These are phyloP conservation scores for Euleptes europaea DNA, from an alignment of 2,113 vertebrate genomes.

Conservation along the genomic window DNA sequence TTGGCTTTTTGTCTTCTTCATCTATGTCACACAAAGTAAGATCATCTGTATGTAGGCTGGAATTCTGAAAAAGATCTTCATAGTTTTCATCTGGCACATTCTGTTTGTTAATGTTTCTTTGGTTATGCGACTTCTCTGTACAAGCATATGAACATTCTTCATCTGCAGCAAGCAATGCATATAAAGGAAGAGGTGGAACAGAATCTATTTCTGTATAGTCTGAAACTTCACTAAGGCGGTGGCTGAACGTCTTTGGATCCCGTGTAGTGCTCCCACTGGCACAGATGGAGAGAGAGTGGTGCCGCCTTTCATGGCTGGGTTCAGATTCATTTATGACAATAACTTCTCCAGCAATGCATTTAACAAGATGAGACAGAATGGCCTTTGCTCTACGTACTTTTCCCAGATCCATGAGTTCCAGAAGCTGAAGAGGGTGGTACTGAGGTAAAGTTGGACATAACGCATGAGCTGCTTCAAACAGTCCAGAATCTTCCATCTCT, in stretches of 20 bases:
- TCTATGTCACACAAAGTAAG: slow-evolving; percentile 77
- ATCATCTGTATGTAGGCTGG: slow-evolving; percentile 69
- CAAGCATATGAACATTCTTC: slow-evolving; percentile 79
- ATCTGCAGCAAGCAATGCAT: slow-evolving; percentile 92
- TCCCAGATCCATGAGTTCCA: slow-evolving; percentile 97
- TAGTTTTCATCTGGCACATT: slow-evolving; percentile 81
- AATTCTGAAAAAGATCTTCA: slow-evolving; percentile 89
- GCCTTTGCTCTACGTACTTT: slow-evolving; percentile 93
- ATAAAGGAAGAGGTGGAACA: slow-evolving; percentile 92
- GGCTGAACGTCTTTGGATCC: slow-evolving; percentile 88
- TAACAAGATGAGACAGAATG: slow-evolving; percentile 95
- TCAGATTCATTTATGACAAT: slow-evolving; percentile 82
- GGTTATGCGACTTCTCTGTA: slow-evolving; percentile 79
- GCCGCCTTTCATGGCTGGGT: slow-evolving; percentile 77
- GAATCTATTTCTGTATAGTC: slow-evolving; percentile 97
- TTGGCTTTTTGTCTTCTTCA: slow-evolving; percentile 78
- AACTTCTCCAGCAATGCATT: slow-evolving; percentile 96
- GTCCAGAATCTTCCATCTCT: slow-evolving; percentile 93
- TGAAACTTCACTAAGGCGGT: slow-evolving; percentile 74
- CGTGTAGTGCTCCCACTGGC: slow-evolving; percentile 91
- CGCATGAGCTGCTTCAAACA: slow-evolving; percentile 94
- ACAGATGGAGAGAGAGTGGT: slow-evolving; percentile 91
- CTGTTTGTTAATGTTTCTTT: slow-evolving; percentile 75
- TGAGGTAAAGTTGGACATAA: slow-evolving; percentile 95
- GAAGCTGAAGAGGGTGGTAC: slow-evolving; percentile 94